phyloP scores from a whole-genome alignment of 2,797 vertebrate species.

The Buphagus erythrorhynchus region DNA sequence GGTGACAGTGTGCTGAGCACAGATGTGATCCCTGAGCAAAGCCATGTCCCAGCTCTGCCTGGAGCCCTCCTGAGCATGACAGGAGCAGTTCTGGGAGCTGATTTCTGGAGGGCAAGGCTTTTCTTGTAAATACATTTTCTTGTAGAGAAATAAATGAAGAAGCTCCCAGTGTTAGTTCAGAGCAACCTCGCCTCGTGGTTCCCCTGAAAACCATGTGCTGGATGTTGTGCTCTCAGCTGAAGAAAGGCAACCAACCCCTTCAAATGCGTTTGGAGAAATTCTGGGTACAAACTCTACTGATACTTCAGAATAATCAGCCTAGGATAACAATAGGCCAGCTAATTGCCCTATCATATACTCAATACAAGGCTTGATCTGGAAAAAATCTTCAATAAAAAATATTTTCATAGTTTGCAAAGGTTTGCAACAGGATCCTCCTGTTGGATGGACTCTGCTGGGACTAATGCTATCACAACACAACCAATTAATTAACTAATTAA shows the following conservation, averaged over 20 bases:
- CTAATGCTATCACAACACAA: slow-evolving; percentile 22
- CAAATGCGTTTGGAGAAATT: neutral
- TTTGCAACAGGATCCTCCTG: slow-evolving; percentile 72
- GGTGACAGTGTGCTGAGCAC: slow-evolving; percentile 67
- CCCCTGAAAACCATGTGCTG: neutral
- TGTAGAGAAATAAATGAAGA: neutral
- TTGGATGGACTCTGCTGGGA: slow-evolving; percentile 74
- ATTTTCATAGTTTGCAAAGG: slow-evolving; percentile 66
- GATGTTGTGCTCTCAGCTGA: neutral
- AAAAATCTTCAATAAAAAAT: neutral
- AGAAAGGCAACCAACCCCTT: neutral
- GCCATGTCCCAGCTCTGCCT: slow-evolving; percentile 66
- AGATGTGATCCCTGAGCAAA: slow-evolving; percentile 66
- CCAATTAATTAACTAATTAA: neutral
- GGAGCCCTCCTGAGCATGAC: slow-evolving; percentile 16
- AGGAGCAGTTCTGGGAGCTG: slow-evolving; percentile 31
- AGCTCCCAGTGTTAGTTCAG: rapidly evolving
- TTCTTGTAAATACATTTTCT: too few species aligned
- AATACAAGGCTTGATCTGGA: neutral
- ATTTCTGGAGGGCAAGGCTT: slow-evolving; percentile 74
- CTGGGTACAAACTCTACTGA: neutral
- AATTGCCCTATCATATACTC: neutral
- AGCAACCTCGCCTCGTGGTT: rapidly evolving
- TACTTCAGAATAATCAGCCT: neutral
- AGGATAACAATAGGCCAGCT: neutral